phyloP scores from a whole-genome alignment of 2,888 invertebrate genomes.

The Leptinotarsa rubiginosa region DNA sequence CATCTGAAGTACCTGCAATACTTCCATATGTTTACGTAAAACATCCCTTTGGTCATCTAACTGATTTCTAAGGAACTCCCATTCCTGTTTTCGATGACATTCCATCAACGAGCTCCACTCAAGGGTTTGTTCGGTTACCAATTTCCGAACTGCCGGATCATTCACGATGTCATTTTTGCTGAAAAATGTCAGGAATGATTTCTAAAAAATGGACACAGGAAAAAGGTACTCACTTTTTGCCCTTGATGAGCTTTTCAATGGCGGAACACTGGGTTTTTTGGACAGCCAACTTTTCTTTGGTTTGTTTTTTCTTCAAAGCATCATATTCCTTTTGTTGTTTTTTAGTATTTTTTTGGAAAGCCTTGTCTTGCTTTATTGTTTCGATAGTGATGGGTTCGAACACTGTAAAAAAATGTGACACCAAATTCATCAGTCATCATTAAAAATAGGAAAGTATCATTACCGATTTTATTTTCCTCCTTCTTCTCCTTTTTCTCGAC shows the following conservation, averaged over 20 bases:
- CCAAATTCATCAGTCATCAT: too few relatives aligned
- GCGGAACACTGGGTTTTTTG: slow-evolving; percentile 93
- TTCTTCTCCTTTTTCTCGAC: slow-evolving; percentile 75
- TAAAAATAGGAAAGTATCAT: slow-evolving; percentile 23
- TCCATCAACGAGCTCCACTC: slow-evolving; percentile 95
- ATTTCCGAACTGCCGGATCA: slow-evolving; percentile 81
- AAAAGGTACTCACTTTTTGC: slow-evolving; percentile 80
- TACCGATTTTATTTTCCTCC: slow-evolving; percentile 80
- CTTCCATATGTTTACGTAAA: slow-evolving; percentile 80
- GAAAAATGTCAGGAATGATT: slow-evolving; percentile 43
- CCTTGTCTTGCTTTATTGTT: slow-evolving; percentile 87
- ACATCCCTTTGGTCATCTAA: slow-evolving; percentile 85
- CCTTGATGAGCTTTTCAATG: slow-evolving; percentile 93
- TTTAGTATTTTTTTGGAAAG: slow-evolving; percentile 90
- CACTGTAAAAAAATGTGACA: slow-evolving; percentile 67
- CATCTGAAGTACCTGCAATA: slow-evolving; percentile 85
- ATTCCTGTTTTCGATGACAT: slow-evolving; percentile 84
- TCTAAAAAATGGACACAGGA: too few relatives aligned
- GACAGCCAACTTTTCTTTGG: slow-evolving; percentile 89
- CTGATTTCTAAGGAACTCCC: slow-evolving; percentile 83
- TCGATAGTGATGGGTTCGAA: slow-evolving; percentile 94
- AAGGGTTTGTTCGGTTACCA: slow-evolving; percentile 91
- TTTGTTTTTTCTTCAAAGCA: slow-evolving; percentile 89
- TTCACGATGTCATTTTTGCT: slow-evolving; percentile 85
- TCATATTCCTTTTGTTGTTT: slow-evolving; percentile 98